Evolutionary conservation across 1,140 invertebrate genomes (phyloP).

Genomic region (Drosophila hydei): DNA sequence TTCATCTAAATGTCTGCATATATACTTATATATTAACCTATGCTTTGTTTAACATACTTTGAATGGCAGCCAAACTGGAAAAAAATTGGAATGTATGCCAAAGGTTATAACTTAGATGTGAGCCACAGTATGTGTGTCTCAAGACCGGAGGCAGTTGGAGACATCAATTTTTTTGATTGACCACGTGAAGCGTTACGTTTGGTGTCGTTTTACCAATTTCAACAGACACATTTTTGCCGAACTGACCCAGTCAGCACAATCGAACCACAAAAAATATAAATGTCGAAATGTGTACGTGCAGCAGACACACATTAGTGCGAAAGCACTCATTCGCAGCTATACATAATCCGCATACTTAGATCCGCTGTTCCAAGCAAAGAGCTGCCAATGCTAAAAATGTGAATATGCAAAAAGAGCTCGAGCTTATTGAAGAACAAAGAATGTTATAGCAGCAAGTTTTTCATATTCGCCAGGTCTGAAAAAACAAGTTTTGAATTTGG

Average conservation of each 20-base stretch:
- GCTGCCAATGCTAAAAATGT: neutral
- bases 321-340: neutral
- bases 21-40: neutral
- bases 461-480: too few species aligned
- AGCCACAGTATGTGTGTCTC: neutral
- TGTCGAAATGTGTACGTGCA: conserved; percentile 1
- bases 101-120: conserved; percentile 7
- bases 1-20: neutral
- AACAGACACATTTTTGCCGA: neutral
- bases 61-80: conserved; percentile 11
- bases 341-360: neutral
- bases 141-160: conserved; percentile 15
- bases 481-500: neutral
- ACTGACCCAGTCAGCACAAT: conserved; percentile 16
- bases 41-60: conserved; percentile 1
- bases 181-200: neutral
- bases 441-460: too few species aligned
- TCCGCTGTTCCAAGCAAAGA: neutral
- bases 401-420: too few species aligned
- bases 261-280: conserved; percentile 3
- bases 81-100: conserved; percentile 9
- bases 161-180: conserved; percentile 16
- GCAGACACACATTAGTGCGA: neutral
- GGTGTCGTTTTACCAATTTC: conserved; percentile 16
- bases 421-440: too few species aligned